These are phyloP conservation scores for Cynopterus brachyotis DNA, from an alignment of 2,113 vertebrate species.

Conservation along the genomic window DNA sequence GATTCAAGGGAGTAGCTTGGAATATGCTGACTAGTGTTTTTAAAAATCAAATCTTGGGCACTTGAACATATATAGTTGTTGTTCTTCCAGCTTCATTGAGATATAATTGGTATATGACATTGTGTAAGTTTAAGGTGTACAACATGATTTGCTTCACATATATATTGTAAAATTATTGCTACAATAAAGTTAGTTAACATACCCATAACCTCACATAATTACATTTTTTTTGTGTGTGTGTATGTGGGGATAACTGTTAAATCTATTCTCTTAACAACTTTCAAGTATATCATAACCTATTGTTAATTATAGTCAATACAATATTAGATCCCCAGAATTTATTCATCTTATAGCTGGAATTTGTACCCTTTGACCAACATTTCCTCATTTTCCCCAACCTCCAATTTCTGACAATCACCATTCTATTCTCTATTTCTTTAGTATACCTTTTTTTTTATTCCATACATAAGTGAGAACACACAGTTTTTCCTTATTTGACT, in stretches of 20 bases:
- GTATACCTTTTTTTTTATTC: too few species aligned
- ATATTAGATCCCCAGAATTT: not conserved
- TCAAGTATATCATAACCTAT: not conserved
- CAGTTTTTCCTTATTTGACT: too few species aligned
- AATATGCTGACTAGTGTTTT: not conserved
- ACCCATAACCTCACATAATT: too few species aligned
- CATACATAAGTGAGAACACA: too few species aligned
- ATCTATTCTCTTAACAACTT: not conserved
- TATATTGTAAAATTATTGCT: too few species aligned
- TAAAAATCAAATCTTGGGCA: not conserved
- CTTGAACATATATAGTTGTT: not conserved
- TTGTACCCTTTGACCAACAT: not conserved
- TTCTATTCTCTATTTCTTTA: not conserved
- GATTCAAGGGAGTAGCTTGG: not conserved
- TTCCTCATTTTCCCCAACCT: not conserved
- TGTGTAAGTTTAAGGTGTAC: too few species aligned
- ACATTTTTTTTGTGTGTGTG: too few species aligned
- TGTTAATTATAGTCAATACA: not conserved
- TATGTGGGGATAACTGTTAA: not conserved
- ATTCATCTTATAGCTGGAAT: not conserved
- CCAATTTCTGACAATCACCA: not conserved
- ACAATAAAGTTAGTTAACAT: too few species aligned
- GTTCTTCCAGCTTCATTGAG: too few species aligned
- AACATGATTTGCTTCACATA: too few species aligned
- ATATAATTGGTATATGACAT: too few species aligned